Evolutionary conservation across 2,888 invertebrate species (phyloP).

Genomic region (Zygaena filipendulae): DNA sequence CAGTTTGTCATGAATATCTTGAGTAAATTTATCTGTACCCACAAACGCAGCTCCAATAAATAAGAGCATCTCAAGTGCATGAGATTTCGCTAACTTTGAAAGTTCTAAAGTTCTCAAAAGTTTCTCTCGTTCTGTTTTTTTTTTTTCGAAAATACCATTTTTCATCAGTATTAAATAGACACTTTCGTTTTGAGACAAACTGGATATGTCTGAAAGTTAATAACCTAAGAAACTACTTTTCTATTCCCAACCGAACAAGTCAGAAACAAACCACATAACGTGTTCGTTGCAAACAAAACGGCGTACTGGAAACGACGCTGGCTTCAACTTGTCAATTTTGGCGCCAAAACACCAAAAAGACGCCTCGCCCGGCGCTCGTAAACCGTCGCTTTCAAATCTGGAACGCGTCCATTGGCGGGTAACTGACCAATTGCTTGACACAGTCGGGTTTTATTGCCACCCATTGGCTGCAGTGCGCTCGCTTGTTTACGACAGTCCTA

Average conservation of each 20-base stretch:
- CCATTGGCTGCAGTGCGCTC: conserved; percentile 54
- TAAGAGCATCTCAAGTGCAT: too few relatives aligned
- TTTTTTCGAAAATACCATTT: too few relatives aligned
- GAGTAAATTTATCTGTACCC: too few relatives aligned
- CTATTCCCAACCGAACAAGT: too few relatives aligned
- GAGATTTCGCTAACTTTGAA: too few relatives aligned
- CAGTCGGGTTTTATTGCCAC: conserved; percentile 50
- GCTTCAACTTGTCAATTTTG: conserved; percentile 54
- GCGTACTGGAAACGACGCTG: too few relatives aligned
- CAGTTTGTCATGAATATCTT: too few relatives aligned
- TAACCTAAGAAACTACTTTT: conserved; percentile 2
- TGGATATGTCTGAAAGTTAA: conserved; percentile 5
- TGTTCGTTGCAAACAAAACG: too few relatives aligned
- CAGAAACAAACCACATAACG: too few relatives aligned
- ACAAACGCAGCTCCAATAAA: too few relatives aligned
- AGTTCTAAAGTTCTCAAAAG: too few relatives aligned
- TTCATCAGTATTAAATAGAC: neutral
- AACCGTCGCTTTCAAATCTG: conserved; percentile 63
- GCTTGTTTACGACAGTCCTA: conserved; percentile 60
- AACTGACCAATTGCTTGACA: conserved; percentile 47
- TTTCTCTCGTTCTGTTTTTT: too few relatives aligned
- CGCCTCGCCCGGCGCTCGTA: conserved; percentile 56
- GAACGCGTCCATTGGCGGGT: conserved; percentile 48
- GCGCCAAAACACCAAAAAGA: conserved; percentile 63
- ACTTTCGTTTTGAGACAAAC: neutral